Evolutionary conservation across 2,888 invertebrate genomes (phyloP).

Genomic region (Biston stratarius): DNA sequence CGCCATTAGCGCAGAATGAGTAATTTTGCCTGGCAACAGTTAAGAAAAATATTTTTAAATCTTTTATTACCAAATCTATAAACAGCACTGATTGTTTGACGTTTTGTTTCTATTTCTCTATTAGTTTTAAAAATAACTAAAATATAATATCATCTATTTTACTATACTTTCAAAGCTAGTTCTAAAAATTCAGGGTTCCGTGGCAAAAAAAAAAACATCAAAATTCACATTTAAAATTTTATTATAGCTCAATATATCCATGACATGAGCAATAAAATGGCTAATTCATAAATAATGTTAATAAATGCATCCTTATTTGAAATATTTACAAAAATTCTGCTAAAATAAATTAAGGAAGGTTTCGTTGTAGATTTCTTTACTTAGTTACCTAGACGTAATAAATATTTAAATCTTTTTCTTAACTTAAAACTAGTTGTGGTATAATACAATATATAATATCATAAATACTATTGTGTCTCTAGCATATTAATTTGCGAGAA

Average conservation of each 20-base stretch:
- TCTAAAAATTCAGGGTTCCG: neutral
- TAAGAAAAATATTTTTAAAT: no score
- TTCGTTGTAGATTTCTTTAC: constrained; percentile 39
- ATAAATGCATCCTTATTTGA: constrained; percentile 67
- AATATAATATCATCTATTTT: no score
- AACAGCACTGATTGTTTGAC: no score
- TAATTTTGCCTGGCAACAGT: no score
- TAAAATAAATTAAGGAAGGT: constrained; percentile 61
- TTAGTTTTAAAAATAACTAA: no score
- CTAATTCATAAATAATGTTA: constrained; percentile 69
- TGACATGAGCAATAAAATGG: constrained; percentile 55
- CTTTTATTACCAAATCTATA: no score
- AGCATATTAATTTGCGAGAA: no score
- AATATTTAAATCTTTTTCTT: constrained; percentile 25
- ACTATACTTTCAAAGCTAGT: no score
- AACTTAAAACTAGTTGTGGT: neutral
- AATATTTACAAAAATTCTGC: constrained; percentile 62
- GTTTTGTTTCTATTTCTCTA: no score
- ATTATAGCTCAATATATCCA: constrained; percentile 20
- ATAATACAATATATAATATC: constrained; percentile 4
- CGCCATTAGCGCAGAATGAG: no score
- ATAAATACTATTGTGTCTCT: no score
- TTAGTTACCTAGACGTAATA: constrained; percentile 4
- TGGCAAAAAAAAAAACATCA: neutral
- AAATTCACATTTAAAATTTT: constrained; percentile 7